phyloP scores from a whole-genome alignment of 2,797 vertebrate species.

The Phrynocephalus guinanensis region DNA sequence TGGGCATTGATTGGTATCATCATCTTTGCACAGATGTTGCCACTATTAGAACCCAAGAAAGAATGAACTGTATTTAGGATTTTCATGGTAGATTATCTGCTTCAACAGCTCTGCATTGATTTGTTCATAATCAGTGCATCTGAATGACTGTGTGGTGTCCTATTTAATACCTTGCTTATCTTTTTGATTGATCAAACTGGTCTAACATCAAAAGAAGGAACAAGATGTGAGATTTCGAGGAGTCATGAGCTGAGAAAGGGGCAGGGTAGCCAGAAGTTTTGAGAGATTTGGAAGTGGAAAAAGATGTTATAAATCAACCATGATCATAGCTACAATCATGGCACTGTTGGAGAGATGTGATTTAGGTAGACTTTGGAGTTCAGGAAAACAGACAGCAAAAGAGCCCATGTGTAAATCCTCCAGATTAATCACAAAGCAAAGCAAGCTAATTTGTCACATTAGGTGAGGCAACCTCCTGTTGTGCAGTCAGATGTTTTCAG shows the following conservation, averaged over 20 bases:
- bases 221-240: background rate
- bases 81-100: background rate
- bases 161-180: background rate
- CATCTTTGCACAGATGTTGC: background rate
- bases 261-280: background rate
- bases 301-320: too few relatives aligned
- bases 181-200: background rate
- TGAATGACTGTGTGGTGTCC: background rate
- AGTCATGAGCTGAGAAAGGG: background rate
- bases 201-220: background rate
- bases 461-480: background rate
- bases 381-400: too few relatives aligned
- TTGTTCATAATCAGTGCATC: background rate
- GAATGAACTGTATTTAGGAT: slow-evolving; percentile 12
- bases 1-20: slow-evolving; percentile 12
- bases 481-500: too few relatives aligned
- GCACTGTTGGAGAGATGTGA: background rate
- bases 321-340: background rate
- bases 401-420: too few relatives aligned
- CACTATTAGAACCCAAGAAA: background rate
- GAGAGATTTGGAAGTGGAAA: background rate
- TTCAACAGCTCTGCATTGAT: background rate
- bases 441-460: too few relatives aligned
- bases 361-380: background rate
- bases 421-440: too few relatives aligned